Conservation (phyloP, 1,140 invertebrate species). For the Drosophila erecta region DNA sequence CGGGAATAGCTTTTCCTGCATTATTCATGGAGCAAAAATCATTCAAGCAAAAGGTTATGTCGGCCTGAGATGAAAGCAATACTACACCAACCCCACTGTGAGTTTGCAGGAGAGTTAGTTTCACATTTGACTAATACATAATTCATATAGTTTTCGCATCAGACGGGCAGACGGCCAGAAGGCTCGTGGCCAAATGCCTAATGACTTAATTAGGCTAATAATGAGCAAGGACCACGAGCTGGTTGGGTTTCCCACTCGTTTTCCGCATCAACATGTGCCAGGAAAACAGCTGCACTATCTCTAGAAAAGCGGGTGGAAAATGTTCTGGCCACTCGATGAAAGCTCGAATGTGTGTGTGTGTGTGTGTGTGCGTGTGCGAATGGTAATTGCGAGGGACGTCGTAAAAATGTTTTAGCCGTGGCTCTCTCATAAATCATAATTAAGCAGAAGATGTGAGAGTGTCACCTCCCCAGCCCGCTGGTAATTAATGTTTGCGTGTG, state of each 20-base stretch:
- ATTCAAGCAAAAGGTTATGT: conserved; percentile 76
- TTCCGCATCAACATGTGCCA: conserved; percentile 30
- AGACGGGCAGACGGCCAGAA: conserved; percentile 10
- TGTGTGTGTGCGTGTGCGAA: background rate
- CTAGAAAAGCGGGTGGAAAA: background rate
- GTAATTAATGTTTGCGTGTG: conserved; percentile 70
- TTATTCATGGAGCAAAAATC: conserved; percentile 68
- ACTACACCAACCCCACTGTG: background rate
- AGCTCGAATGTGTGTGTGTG: conserved; percentile 2
- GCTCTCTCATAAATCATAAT: conserved; percentile 76
- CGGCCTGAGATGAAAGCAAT: conserved; percentile 32
- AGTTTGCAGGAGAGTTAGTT: background rate
- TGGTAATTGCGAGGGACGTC: conserved; percentile 62
- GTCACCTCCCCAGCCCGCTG: background rate
- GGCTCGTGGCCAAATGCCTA: conserved; percentile 62
- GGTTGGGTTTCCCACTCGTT: conserved; percentile 2
- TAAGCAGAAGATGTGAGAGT: conserved; percentile 62
- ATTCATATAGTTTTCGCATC: conserved; percentile 77
- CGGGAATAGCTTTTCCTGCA: conserved; percentile 33
- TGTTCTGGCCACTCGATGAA: conserved; percentile 26
- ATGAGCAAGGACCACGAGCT: conserved; percentile 31
- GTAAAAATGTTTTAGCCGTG: conserved; percentile 75
- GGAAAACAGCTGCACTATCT: conserved; percentile 59
- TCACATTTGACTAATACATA: conserved; percentile 65
- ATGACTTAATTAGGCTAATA: conserved; percentile 81